These are phyloP conservation scores for Cydia fagiglandana DNA, from an alignment of 1,140 invertebrate genomes.

Conservation along the genomic window DNA sequence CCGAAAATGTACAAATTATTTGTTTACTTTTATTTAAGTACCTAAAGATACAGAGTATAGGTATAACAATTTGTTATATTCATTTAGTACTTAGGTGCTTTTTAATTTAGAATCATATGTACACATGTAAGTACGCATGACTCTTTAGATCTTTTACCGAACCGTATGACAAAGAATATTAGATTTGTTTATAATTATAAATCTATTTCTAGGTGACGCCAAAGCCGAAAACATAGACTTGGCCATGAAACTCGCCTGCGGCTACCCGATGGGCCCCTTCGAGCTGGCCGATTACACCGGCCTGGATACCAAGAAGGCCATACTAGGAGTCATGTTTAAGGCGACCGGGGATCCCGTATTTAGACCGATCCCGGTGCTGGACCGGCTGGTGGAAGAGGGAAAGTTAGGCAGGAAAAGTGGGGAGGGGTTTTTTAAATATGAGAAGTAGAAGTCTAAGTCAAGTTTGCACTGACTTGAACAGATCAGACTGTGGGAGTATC, in stretches of 20 bases:
- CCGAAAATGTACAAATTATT: no score
- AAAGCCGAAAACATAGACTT: slow-evolving; percentile 85
- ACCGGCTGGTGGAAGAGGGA: slow-evolving; percentile 86
- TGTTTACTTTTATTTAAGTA: no score
- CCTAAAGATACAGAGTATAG: no score
- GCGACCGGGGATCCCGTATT: slow-evolving; percentile 87
- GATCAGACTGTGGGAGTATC: no score
- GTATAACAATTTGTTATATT: no score
- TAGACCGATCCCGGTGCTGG: slow-evolving; percentile 80
- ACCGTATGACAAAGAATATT: not conserved
- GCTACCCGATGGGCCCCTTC: slow-evolving; percentile 92
- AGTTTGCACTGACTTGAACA: no score
- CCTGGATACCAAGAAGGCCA: slow-evolving; percentile 83
- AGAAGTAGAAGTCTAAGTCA: slow-evolving; percentile 26
- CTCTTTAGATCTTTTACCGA: no score
- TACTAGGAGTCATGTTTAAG: slow-evolving; percentile 84
- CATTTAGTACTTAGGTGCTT: no score
- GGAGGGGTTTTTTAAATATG: slow-evolving; percentile 91
- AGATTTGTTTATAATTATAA: not conserved
- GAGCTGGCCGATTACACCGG: slow-evolving; percentile 90
- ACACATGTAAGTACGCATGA: no score
- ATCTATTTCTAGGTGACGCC: slow-evolving; percentile 80
- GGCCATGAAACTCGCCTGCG: slow-evolving; percentile 91
- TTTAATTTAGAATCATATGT: no score
- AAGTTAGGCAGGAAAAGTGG: slow-evolving; percentile 90